A percentile compares a stretch with the other conserved stretches of the same genome.
Evolutionary conservation across 2,797 vertebrate species (phyloP).

Genomic region (Melanotaenia parkinsoni): DNA sequence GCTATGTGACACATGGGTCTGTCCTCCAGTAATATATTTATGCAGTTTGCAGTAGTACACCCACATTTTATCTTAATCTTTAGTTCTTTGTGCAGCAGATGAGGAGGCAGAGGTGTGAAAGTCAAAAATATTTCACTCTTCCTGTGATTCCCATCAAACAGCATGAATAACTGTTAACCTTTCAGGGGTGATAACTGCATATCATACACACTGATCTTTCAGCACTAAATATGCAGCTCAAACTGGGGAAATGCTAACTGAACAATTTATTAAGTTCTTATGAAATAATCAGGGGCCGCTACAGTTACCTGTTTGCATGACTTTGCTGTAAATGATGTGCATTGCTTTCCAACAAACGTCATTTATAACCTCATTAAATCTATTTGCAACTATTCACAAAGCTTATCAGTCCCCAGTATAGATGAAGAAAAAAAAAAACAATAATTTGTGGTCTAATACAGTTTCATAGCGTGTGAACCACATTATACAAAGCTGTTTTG

Average conservation of each 20-base stretch:
- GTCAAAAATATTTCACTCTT: slow-evolving; percentile 45
- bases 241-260: neutral
- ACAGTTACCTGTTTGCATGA: neutral
- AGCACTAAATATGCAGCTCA: neutral
- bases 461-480: slow-evolving; percentile 1
- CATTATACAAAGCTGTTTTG: neutral
- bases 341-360: slow-evolving; percentile 2
- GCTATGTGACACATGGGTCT: slow-evolving; percentile 3
- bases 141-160: slow-evolving; percentile 28
- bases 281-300: neutral
- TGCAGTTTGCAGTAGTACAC: neutral
- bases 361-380: neutral
- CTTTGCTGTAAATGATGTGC: neutral
- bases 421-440: slow-evolving; percentile 8
- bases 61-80: slow-evolving; percentile 15
- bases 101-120: slow-evolving; percentile 52
- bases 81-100: slow-evolving; percentile 14
- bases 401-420: slow-evolving; percentile 5
- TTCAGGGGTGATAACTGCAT: slow-evolving; percentile 19
- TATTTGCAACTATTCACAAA: slow-evolving; percentile 8
- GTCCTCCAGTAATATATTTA: slow-evolving; percentile 8
- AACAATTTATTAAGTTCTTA: neutral
- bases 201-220: neutral
- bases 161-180: slow-evolving; percentile 40
- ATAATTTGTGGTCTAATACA: slow-evolving; percentile 5